Evolutionary conservation across 2,113 vertebrate species (phyloP), one percentile per base, ranked within the genome.

Genomic region (Chloroceryle aenea): DNA sequence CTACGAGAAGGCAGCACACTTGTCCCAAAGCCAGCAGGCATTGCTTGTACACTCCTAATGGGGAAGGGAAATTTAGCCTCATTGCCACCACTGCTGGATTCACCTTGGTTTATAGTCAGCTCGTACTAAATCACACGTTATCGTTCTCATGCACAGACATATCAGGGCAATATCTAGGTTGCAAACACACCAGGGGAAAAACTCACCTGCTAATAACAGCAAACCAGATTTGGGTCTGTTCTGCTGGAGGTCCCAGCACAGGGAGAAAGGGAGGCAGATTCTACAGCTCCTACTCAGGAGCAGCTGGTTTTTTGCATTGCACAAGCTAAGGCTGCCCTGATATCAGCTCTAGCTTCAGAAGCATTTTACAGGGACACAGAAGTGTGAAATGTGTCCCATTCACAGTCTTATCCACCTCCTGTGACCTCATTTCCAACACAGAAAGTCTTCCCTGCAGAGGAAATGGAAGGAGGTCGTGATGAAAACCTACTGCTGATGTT

Each of bases 111-210:
- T 59, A 42, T 20, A 91, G 56, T 87, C 85, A 89, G 76, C 79
- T 90, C 7, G 0, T 34, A n/a, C 66, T 87, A 89, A 94, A 94
- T 16, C 9, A 3, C 59, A 50, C 10, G 0, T 63, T 43, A 22
- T 2, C 50, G 67, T 34, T 92, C 66, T 76, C 76, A 27, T 15
- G 87, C 81, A 52, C 84, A 83, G 80, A 50, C 5, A 1, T n/a
- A 93, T 82, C 90, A 62, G 93, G 95, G 85, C 82, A 91, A 45
- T 90, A 94, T 92, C 95, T 95, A 93, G 94, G 95, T 62, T 95
- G 83, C 83, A 94, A 94, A 95, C 48, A 83, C 95, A 79, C 74
- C 43, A 59, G 91, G 87, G 89, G 61, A 61, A 91, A 95, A 68
- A 55, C 62, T 96, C 91, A 87, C 77, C 80, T 94, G 94, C 90